Percentiles rank a stretch among this genome's conserved stretches.
Evolutionary conservation across 2,113 vertebrate genomes (phyloP).

Genomic region (Neomonachus schauinslandi): DNA sequence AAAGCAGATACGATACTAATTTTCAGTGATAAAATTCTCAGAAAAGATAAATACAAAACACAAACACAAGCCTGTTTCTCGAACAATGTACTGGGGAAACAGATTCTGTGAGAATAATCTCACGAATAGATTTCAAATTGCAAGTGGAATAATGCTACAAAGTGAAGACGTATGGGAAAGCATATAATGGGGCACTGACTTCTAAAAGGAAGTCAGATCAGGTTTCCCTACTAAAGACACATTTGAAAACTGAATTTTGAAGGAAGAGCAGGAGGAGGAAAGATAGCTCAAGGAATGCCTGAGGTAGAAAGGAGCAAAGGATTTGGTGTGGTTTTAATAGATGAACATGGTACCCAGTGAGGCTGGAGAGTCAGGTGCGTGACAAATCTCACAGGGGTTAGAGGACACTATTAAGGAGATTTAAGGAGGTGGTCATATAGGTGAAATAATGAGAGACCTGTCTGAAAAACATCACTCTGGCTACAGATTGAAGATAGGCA

Average conservation of each 20-base stretch:
- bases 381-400: neutral
- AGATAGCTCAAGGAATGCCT: neutral
- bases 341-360: neutral
- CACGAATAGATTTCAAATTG: constrained; percentile 3
- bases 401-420: neutral
- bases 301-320: neutral
- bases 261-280: neutral
- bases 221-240: neutral
- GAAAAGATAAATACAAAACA: neutral
- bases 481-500: neutral
- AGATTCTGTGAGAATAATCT: neutral
- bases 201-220: neutral
- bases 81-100: neutral
- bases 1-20: neutral
- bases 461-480: neutral
- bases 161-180: neutral
- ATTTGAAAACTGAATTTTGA: neutral
- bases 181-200: neutral
- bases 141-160: neutral
- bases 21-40: neutral
- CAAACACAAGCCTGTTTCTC: neutral
- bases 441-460: neutral
- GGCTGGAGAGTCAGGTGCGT: neutral
- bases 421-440: neutral
- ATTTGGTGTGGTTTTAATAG: neutral